These are phyloP conservation scores for Notothenia coriiceps DNA, from an alignment of 2,113 vertebrate species.

Conservation along the genomic window DNA sequence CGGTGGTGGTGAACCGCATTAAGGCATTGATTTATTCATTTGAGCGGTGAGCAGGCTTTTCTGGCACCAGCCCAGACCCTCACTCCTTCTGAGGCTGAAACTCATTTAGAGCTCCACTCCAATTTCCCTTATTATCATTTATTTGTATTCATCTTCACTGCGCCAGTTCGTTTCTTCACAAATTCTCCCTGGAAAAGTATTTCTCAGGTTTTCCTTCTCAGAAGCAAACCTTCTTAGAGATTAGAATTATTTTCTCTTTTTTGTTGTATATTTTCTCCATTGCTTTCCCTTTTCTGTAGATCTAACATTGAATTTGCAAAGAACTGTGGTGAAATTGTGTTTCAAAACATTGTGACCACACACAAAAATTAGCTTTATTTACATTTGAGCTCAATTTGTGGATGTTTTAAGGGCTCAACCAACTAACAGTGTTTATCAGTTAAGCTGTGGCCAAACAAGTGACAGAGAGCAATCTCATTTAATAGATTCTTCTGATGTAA, in stretches of 20 bases:
- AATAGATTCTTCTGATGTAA: neutral
- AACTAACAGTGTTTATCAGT: neutral
- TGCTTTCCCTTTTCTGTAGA: neutral
- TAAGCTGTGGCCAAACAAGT: neutral
- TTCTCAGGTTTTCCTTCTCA: neutral
- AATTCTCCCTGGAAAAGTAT: neutral
- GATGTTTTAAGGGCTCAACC: neutral
- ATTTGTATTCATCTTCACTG: slow-evolving; percentile 26
- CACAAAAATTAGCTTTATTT: neutral
- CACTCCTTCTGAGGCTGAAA: slow-evolving; percentile 24
- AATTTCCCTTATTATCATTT: slow-evolving; percentile 1
- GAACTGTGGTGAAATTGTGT: neutral
- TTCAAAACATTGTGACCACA: neutral
- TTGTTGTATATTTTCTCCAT: neutral
- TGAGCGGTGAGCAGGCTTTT: neutral
- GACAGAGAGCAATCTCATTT: neutral
- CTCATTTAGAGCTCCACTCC: slow-evolving; percentile 22
- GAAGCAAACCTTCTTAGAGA: neutral
- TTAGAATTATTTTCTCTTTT: neutral
- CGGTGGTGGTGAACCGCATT: slow-evolving; percentile 19
- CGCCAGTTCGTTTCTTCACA: neutral
- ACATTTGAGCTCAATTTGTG: neutral
- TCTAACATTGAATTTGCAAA: neutral
- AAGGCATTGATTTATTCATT: slow-evolving; percentile 42
- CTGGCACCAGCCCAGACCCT: neutral